Base-by-base conservation (phyloP, 2,888 invertebrate genomes). In the Tryphoninae sp. region DNA sequence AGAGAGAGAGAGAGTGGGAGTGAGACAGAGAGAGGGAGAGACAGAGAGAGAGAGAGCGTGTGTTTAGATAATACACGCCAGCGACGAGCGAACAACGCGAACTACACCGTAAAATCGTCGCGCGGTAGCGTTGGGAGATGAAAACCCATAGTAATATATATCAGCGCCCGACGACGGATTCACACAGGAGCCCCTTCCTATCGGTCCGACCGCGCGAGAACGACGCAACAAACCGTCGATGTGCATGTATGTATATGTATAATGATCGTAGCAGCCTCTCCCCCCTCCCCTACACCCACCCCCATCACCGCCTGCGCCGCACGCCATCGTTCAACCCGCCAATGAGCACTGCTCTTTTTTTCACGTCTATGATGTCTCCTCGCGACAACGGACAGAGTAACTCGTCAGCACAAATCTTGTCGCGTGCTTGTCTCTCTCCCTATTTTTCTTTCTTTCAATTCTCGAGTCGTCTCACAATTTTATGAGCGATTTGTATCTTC, bases 1-100 rank as follows among this genome's bases (percentile, higher is more conserved):
- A 67, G 61, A 69, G 73, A 69, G 67, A 23, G 62, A n/a, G 23
- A 74, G 78, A 83, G 69, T 80, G 79, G 84, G 83, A 84, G 85
- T 88, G 75, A 86, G 83, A 87, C 79, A 75, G 78, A 67, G 61
- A 69, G 69, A 71, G 67, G 16, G 62, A n/a, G 23, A 74, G 79
- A 83, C 67, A 81, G 79, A 84, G 83, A 84, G 85, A 88, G 75
- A 86, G 83, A 55, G 58, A 40, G 19, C 16, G 45, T 42, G 23
- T 49, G 23, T 62, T 68, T 58, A 69, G 58, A 62, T 58, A 61
- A 73, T 45, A 53, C 49, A 69, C 65, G 72, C 23, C 51, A 55
- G 71, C 45, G 67, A 82, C 77, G 77, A 84, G 78, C 81, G 80
- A 83, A 84, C 78, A 78, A 77, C 80, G 82, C 75, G 79, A 82